A percentile compares a stretch with the other conserved stretches of the same genome.
phyloP scores from a whole-genome alignment of 2,888 invertebrate species.

The Spialia ferax region DNA sequence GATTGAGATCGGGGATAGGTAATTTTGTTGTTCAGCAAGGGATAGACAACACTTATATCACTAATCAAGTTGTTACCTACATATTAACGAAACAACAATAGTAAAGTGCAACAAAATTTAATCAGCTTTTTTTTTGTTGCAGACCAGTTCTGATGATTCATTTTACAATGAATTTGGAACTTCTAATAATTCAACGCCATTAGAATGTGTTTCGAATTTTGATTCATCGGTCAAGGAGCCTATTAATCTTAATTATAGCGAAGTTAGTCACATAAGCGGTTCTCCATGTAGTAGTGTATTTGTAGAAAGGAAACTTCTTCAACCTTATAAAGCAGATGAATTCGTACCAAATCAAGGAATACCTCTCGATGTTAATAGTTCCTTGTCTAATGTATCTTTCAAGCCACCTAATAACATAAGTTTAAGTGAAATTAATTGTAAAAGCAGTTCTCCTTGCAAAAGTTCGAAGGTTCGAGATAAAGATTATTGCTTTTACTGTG shows the following conservation, averaged over 20 bases:
- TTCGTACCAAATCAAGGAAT: conserved; percentile 45
- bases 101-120: conserved; percentile 43
- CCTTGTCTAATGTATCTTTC: conserved; percentile 46
- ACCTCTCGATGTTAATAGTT: conserved; percentile 41
- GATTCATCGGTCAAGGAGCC: conserved; percentile 43
- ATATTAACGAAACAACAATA: conserved; percentile 45
- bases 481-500: conserved; percentile 47
- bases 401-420: conserved; percentile 46
- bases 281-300: conserved; percentile 45
- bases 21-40: conserved; percentile 44
- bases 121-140: conserved; percentile 44
- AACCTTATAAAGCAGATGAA: conserved; percentile 45
- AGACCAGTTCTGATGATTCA: conserved; percentile 48
- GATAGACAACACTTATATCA: conserved; percentile 45
- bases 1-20: conserved; percentile 44
- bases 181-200: conserved; percentile 44
- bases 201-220: neutral
- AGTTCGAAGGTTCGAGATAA: conserved; percentile 35
- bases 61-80: conserved; percentile 44
- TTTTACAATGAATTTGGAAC: conserved; percentile 46
- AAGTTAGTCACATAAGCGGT: conserved; percentile 47
- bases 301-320: conserved; percentile 45
- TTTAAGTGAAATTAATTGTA: conserved; percentile 44
- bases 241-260: conserved; percentile 46
- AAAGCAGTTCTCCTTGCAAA: conserved; percentile 42